A percentile compares a stretch with the other conserved stretches of the same genome.
These are phyloP conservation scores for Planiliza haematocheilus DNA, from an alignment of 2,113 vertebrate genomes.

Conservation along the genomic window DNA sequence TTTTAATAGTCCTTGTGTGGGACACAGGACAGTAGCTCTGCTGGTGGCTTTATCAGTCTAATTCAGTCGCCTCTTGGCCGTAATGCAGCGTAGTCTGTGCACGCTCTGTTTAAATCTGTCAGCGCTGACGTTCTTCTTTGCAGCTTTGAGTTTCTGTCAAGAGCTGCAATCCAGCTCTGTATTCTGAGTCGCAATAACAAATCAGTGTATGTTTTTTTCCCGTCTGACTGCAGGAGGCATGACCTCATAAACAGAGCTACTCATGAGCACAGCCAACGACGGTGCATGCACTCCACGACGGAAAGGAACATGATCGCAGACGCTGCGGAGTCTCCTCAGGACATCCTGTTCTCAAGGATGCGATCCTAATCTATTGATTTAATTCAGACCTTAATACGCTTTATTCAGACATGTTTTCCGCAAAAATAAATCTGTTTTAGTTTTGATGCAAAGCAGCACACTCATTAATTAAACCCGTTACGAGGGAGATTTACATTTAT, in stretches of 20 bases:
- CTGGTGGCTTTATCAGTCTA: constrained; percentile 15
- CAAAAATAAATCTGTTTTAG: neutral
- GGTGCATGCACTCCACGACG: neutral
- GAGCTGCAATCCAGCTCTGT: neutral
- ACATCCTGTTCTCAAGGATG: neutral
- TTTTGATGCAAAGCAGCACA: neutral
- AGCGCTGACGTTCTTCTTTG: neutral
- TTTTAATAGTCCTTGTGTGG: constrained; percentile 31
- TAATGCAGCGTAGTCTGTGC: constrained; percentile 12
- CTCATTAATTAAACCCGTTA: neutral
- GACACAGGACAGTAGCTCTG: neutral
- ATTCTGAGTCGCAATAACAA: constrained; percentile 1
- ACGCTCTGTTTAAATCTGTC: constrained; percentile 42
- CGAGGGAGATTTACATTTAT: neutral
- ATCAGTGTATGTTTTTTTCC: neutral
- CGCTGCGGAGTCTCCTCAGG: constrained; percentile 11
- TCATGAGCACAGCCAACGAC: constrained; percentile 13
- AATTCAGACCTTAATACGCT: neutral
- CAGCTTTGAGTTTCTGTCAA: neutral
- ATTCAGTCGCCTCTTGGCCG: constrained; percentile 14
- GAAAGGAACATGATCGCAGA: constrained; percentile 6
- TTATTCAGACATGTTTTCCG: neutral
- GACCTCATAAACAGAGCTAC: constrained; percentile 54
- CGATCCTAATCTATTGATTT: neutral
- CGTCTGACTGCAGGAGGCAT: constrained; percentile 39